Base-by-base conservation (phyloP, 2,888 invertebrate genomes). In the Amaurobius ferox region DNA sequence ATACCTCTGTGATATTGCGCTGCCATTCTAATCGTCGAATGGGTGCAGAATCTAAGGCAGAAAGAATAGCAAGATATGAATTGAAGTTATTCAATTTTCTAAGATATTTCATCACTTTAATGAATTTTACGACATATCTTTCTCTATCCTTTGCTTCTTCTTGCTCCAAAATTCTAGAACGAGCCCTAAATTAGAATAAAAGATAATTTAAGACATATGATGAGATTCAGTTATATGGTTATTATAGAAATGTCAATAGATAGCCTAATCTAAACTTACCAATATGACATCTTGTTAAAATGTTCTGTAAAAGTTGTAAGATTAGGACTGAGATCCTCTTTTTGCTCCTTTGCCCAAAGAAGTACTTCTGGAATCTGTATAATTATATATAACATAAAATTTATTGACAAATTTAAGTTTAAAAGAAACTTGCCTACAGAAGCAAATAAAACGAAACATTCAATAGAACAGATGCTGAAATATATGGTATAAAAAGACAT, bases 241-340 rank as follows among this genome's bases (percentile, higher is more conserved):
- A 35, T 35, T 7, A 35, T 7, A 35, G 9, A 35, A 35, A 35
- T 7, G n/a, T n/a, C n/a, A n/a, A n/a, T n/a, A n/a, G n/a, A n/a
- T n/a, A n/a, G n/a, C n/a, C n/a, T n/a, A n/a, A 35, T 35, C 9
- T 7, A 35, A 55, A 73, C 77, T 66, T 91, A 94, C 98, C 98
- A 98, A 91, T 96, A 98, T 83, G 98, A 98, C 97, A 98, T 98
- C 93, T 99, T 98, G 91, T 99, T 99, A 92, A 99, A 99, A 92
- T 99, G 99, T 91, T 98, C 98, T 0, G 99, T 99, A 91, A 99
- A 99, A 89, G 95, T 93, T 39, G 98, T 98, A 81, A 99, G 93
- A 92, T 99, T 99, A 1, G 98, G 98, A 91, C 98, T 98, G 89
- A 96, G 94, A 91, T 98, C 98, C 92, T 99, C 99, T 89, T 96